Evolutionary conservation across 2,113 vertebrate species (phyloP).

Genomic region (Smithornis capensis): DNA sequence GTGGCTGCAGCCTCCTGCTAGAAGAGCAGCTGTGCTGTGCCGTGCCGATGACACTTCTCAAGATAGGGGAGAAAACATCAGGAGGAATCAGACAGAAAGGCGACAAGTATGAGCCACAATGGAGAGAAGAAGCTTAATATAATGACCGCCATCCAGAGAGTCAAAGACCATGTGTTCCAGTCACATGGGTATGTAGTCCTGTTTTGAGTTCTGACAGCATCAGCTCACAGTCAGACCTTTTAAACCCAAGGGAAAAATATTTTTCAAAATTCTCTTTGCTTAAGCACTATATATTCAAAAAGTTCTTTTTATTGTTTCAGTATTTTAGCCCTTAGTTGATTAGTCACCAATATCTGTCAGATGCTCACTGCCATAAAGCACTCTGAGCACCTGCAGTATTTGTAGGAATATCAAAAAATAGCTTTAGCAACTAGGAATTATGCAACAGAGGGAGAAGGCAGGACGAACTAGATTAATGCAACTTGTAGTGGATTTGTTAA

Average conservation of each 20-base stretch:
- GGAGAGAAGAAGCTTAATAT: neutral
- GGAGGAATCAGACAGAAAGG: neutral
- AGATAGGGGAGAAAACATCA: neutral
- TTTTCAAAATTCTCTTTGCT: conserved; percentile 35
- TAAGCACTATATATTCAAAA: conserved; percentile 7
- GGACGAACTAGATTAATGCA: conserved; percentile 38
- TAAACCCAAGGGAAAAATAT: neutral
- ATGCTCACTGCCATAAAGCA: neutral
- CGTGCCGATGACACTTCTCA: neutral
- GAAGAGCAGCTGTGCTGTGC: conserved; percentile 21
- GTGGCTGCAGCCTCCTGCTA: conserved; percentile 9
- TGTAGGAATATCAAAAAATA: conserved; percentile 35
- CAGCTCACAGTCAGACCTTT: neutral
- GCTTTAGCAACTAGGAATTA: conserved; percentile 52
- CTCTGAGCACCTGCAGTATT: conserved; percentile 1
- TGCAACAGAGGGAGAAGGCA: conserved; percentile 13
- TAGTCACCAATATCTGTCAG: conserved; percentile 49
- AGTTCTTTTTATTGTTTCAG: conserved; percentile 42
- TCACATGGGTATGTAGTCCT: neutral
- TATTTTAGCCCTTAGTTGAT: conserved; percentile 70
- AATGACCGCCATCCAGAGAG: neutral
- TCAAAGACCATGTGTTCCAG: neutral
- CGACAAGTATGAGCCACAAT: neutral
- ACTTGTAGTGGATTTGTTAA: conserved; percentile 64
- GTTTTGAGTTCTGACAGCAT: neutral